Conservation (phyloP, 2,797 vertebrate genomes). For the Liparis tanakae region DNA sequence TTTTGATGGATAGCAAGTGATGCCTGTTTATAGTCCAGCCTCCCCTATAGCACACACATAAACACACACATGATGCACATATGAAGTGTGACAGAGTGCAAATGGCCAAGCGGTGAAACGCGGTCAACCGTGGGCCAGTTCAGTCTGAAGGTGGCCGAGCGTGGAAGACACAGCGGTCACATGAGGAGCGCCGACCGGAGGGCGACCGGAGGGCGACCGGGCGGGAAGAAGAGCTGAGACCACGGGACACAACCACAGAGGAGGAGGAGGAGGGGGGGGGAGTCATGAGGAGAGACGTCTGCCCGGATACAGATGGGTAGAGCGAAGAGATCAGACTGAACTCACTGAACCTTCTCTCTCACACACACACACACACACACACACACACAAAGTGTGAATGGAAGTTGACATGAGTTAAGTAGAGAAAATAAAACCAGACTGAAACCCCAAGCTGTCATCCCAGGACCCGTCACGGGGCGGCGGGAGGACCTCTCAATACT, state of each 20-base stretch:
- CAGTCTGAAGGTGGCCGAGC: constrained; percentile 51
- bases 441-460: constrained; percentile 34
- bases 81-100: constrained; percentile 35
- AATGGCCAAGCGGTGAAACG: constrained; percentile 32
- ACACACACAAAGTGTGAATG: constrained; percentile 30
- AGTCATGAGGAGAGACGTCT: constrained; percentile 41
- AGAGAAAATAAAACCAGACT: constrained; percentile 42
- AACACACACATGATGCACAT: constrained; percentile 2
- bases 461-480: constrained; percentile 8
- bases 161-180: constrained; percentile 52
- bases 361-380: constrained; percentile 23
- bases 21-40: constrained; percentile 41
- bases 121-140: constrained; percentile 39
- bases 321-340: constrained; percentile 42
- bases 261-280: background rate
- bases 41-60: constrained; percentile 9
- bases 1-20: constrained; percentile 52
- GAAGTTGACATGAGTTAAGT: constrained; percentile 27
- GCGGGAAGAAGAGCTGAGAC: constrained; percentile 12
- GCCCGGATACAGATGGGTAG: constrained; percentile 51
- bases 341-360: constrained; percentile 54
- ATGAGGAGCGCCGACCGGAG: constrained; percentile 23
- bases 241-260: background rate
- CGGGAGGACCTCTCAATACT: constrained; percentile 16
- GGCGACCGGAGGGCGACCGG: constrained; percentile 26